A percentile compares a stretch with the other conserved stretches of the same genome.
Evolutionary conservation across 2,888 invertebrate genomes (phyloP).

Genomic region (Zygothrica quintamaculata): DNA sequence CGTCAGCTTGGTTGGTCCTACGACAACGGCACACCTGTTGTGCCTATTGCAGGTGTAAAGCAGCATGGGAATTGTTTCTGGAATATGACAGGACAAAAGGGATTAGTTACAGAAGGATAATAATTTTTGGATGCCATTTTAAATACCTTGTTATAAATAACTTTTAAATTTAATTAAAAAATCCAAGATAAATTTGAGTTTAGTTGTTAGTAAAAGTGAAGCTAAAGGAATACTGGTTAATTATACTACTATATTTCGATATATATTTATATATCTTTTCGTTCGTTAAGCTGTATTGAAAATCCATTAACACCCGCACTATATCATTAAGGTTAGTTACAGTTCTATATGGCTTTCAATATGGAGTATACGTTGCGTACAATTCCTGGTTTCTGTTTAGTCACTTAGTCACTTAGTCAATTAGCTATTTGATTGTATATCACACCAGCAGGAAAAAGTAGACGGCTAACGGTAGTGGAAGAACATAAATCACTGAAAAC

Average conservation of each 20-base stretch:
- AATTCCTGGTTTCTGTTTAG: constrained; percentile 3
- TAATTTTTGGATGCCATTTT: neutral
- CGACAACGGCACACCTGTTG: constrained; percentile 69
- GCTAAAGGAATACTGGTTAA: too few relatives aligned
- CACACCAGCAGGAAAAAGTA: constrained; percentile 35
- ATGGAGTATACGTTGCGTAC: neutral
- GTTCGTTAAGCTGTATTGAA: constrained; percentile 17
- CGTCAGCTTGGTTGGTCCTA: constrained; percentile 37
- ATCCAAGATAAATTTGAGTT: constrained; percentile 2
- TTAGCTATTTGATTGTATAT: constrained; percentile 66
- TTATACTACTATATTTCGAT: too few relatives aligned
- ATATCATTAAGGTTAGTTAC: constrained; percentile 5
- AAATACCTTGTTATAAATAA: neutral
- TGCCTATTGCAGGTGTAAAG: constrained; percentile 53
- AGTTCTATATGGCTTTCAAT: neutral
- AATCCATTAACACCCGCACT: constrained; percentile 34
- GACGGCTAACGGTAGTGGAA: constrained; percentile 8
- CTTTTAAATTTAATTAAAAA: neutral
- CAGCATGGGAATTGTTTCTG: neutral
- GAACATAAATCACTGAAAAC: constrained; percentile 65
- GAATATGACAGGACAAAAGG: neutral
- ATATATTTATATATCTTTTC: too few relatives aligned
- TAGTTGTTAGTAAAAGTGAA: neutral
- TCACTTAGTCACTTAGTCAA: constrained; percentile 59
- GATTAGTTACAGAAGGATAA: neutral